Conservation (phyloP, 2,113 vertebrate species). For the human (Homo sapiens) region DNA sequence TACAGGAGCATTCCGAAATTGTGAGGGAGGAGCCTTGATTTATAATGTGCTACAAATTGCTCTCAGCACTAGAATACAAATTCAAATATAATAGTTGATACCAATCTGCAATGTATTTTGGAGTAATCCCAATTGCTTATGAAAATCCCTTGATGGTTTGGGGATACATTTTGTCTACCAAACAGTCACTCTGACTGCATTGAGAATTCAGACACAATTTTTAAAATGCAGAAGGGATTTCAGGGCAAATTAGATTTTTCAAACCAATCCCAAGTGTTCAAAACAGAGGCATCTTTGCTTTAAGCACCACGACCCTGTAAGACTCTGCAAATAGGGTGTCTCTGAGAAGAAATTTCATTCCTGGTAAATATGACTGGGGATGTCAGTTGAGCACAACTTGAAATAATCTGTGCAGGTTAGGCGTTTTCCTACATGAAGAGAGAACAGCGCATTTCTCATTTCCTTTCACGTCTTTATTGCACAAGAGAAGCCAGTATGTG, state of each 20-base stretch:
- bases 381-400: conserved; percentile 18
- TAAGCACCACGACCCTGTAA: conserved; percentile 62
- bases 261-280: conserved; percentile 62
- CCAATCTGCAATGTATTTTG: conserved; percentile 75
- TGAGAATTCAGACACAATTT: conserved; percentile 73
- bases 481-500: background rate
- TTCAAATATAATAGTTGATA: conserved; percentile 77
- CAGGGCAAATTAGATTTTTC: conserved; percentile 72
- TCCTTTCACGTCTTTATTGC: conserved; percentile 22
- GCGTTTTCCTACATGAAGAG: background rate
- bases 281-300: conserved; percentile 68
- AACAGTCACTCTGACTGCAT: conserved; percentile 67
- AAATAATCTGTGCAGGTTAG: background rate
- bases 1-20: conserved; percentile 64
- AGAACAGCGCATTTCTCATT: background rate
- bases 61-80: conserved; percentile 74
- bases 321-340: conserved; percentile 29
- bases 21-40: conserved; percentile 72
- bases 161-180: conserved; percentile 75
- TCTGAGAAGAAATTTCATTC: conserved; percentile 53
- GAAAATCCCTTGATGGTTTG: conserved; percentile 75
- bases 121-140: conserved; percentile 76
- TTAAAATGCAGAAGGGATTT: conserved; percentile 76
- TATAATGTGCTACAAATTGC: conserved; percentile 78
- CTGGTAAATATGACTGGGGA: background rate